Conservation (phyloP, 2,797 vertebrate genomes). For the Synaphobranchus kaupii region DNA sequence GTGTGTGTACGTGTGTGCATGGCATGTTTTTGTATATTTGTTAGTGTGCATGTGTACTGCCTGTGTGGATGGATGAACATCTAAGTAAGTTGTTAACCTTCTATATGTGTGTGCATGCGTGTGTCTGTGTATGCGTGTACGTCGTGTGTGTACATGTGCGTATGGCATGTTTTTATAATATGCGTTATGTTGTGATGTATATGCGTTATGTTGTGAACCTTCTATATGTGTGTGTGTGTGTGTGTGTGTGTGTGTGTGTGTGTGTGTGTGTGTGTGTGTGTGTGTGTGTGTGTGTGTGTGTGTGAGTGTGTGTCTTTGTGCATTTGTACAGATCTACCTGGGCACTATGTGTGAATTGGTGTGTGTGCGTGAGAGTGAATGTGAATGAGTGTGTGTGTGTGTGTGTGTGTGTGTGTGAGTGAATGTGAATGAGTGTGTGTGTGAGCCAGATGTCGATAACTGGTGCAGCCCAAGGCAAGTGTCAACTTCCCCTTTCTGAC, state of each 20-base stretch:
- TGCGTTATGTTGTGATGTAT: too few relatives aligned
- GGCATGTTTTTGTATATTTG: not conserved
- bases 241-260: too few relatives aligned
- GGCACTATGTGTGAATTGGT: not conserved
- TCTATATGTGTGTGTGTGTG: too few relatives aligned
- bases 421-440: not conserved
- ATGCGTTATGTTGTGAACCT: too few relatives aligned
- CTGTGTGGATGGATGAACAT: not conserved
- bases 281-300: too few relatives aligned
- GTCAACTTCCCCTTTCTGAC: constrained; percentile 33
- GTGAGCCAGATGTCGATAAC: not conserved
- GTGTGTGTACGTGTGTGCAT: not conserved
- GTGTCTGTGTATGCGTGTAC: not conserved
- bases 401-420: constrained; percentile 7
- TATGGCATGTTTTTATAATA: not conserved
- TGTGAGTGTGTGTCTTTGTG: too few relatives aligned
- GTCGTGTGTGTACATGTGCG: not conserved
- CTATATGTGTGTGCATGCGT: not conserved
- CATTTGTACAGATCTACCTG: not conserved
- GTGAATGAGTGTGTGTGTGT: constrained; percentile 3
- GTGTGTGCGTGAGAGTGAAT: not conserved
- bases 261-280: too few relatives aligned
- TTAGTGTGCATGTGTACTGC: not conserved
- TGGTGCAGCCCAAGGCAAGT: constrained; percentile 24
- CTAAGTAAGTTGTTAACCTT: too few relatives aligned